Evolutionary conservation across 2,797 vertebrate species (phyloP), one percentile per base, ranked within the genome.

Genomic region (Rhynchotus rufescens): DNA sequence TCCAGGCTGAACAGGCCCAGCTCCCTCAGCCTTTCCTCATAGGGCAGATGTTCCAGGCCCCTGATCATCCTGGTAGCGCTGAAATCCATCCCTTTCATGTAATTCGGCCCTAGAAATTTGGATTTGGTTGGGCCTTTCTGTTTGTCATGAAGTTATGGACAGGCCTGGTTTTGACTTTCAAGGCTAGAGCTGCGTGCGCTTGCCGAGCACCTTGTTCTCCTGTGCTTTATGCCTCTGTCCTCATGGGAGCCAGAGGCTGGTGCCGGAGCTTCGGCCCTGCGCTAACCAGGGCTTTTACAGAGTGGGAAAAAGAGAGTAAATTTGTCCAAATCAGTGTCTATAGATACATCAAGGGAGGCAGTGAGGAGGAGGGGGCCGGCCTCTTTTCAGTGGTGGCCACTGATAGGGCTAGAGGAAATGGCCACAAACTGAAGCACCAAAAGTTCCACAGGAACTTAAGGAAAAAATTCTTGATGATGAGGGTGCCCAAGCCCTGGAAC

Each of bases 71-170:
- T n/a, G n/a, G n/a, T n/a, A n/a, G n/a, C n/a, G n/a, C n/a, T n/a
- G n/a, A 93, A 94, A 94, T 94, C 90, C 73, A 9, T 66, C 52
- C 82, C 25, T 90, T 86, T 86, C 80, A 57, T 85, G 67, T 81
- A 79, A 85, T 44, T 83, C 45, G 38, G 56, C 56, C 73, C 57
- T 77, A 79, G 90, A 93, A 93, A 73, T 73, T 15, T 87, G 69
- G 86, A 79, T 77, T 52, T 13, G 45, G 67, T 85, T 76, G 2
- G 6, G 26, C 42, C 69, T 86, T 84, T 82, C 65, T 88, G 19
- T 80, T 86, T 90, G 69, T 68, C 73, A 5, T 32, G 81, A 20
- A 74, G 79, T 30, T 65, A 25, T 38, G 78, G 38, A 21, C 51
- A 56, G 28, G 45, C 10, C 42, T 85, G 59, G 1, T 44, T 26